Evolutionary conservation across 1,140 invertebrate genomes (phyloP), one percentile per base, ranked within the genome.

Genomic region (Neodiprion pinetum): DNA sequence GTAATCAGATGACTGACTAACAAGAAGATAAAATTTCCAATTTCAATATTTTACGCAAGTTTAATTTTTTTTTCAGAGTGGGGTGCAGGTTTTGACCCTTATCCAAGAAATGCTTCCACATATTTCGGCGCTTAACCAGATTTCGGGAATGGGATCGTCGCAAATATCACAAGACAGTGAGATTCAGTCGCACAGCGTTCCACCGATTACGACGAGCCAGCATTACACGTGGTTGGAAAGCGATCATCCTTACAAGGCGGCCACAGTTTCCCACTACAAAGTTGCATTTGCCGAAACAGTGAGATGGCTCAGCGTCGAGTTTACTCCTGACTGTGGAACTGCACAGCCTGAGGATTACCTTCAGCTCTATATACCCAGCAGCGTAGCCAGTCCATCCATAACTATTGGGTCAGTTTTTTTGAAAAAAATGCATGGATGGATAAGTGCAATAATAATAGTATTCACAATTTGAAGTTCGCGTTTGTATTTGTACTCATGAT

Each of bases 161-260:
- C 84, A 87, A 80, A 72, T 80, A 53, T 86, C 85, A 0, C 86
- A 86, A 79, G 84, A 86, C n/a, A 85, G 79, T 67, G 85, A 87
- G 69, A 79, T 70, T 48, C 85, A 85, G 61, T 73, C 81, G 23
- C 84, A 86, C 53, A 78, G 81, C 74, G 49, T 84, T 72, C 79
- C 84, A n/a, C 81, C 85, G 10, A 66, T 87, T 67, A 94, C 94
- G 10, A 96, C 95, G 1, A 94, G 94, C 76, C 92, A 94, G 80
- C 95, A 97, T 88, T 98, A 97, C 84, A 95, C 96, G 10, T 93
- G 96, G 90, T 92, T 99, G 9, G 97, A 99, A 89, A 98, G 97
- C 86, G 96, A 98, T 50, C 98, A 99, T 91, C 98, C 98, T 0
- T 99, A 99, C 87, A 96, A 97, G 88, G 94, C 95, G 61, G 94